phyloP scores from a whole-genome alignment of 2,113 vertebrate species.

The Sclerurus mexicanus region DNA sequence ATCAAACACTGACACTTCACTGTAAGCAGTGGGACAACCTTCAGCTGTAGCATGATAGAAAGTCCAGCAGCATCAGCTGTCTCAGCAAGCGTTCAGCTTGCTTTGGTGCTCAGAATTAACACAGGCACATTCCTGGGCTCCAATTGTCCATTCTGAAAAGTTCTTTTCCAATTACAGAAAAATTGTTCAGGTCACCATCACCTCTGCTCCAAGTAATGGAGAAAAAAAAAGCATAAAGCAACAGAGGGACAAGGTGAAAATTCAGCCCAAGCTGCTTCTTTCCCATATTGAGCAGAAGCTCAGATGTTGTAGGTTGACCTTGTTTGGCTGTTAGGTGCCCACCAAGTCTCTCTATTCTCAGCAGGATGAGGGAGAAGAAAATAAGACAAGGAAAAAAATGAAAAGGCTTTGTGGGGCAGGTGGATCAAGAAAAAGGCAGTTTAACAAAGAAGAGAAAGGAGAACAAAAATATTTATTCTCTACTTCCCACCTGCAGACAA shows the following conservation, averaged over 20 bases:
- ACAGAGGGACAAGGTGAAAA: background rate
- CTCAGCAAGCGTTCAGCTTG: background rate
- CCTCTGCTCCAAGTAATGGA: background rate
- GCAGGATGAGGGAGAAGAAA: background rate
- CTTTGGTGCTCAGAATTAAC: background rate
- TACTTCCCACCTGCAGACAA: background rate
- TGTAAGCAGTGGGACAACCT: background rate
- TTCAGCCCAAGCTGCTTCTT: background rate
- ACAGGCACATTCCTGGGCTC: background rate
- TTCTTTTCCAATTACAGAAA: background rate
- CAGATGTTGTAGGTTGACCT: background rate
- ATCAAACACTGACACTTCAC: background rate
- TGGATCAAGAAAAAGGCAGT: background rate
- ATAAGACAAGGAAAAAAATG: background rate
- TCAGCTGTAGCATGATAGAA: background rate
- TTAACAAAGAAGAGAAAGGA: background rate
- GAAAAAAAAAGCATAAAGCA: background rate
- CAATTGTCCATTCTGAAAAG: background rate
- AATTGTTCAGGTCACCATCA: background rate
- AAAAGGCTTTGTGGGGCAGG: background rate
- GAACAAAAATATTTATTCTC: background rate
- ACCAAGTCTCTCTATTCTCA: background rate
- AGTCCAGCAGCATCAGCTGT: background rate
- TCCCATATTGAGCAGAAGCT: background rate
- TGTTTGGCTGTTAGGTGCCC: background rate